Evolutionary conservation across 2,113 vertebrate genomes (phyloP), one percentile per base, ranked within the genome.

Genomic region (Myiozetetes cayanensis): DNA sequence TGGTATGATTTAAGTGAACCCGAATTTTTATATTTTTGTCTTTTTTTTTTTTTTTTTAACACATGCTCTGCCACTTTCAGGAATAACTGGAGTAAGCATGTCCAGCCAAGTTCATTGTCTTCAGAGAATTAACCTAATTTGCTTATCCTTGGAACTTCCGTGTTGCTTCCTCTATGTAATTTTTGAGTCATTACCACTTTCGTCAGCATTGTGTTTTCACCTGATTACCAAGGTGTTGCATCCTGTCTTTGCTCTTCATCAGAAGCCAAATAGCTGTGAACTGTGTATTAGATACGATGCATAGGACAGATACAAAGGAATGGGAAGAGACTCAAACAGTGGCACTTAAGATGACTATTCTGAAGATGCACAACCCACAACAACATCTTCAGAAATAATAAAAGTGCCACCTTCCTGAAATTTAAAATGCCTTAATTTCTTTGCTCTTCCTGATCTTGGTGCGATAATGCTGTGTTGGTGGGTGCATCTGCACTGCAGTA

Each of bases 171-270:
- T 44, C 33, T 33, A 0, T 77, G 43, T 87, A 79, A 83, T 79
- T 87, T 84, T 85, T 75, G 71, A 95, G 59, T 93, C 82, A 85
- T 77, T 91, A 95, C 53, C 85, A 86, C 87, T 88, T 85, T 27
- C 85, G 73, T 91, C 66, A 77, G 37, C 0, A 0, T 46, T 66
- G 41, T 0, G 0, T 91, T 87, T 35, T 59, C 6, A 0, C 72
- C 89, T 86, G 78, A 70, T 22, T 70, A 59, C 72, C 31, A 9
- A 85, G 89, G 75, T 53, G 13, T 70, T 70, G 87, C 18, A 24
- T 89, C 47, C 44, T 56, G 17, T 55, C 61, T 92, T 92, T 78
- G 71, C 56, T 87, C 24, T 86, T 86, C 79, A 21, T 92, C 83
- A 89, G 79, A 91, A 95, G 46, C 63, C 55, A 83, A 18, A 71